These are phyloP conservation scores for Girardia tigrina DNA, from an alignment of 2,888 invertebrate species.

Conservation along the genomic window DNA sequence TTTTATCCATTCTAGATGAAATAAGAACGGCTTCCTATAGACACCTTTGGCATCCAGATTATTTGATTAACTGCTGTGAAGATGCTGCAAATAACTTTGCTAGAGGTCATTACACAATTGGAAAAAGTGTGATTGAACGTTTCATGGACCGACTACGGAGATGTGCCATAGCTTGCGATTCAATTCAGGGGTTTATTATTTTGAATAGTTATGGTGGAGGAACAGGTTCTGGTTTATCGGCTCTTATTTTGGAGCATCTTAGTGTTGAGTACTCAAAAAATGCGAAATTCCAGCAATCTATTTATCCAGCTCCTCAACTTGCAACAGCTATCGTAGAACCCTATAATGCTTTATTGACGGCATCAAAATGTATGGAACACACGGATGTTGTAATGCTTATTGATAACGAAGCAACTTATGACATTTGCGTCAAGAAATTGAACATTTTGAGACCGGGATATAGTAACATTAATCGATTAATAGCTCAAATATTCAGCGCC, in stretches of 20 bases:
- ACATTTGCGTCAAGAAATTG: slow-evolving; percentile 60
- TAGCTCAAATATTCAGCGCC: slow-evolving; percentile 63
- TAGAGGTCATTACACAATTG: slow-evolving; percentile 43
- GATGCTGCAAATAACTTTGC: slow-evolving; percentile 45
- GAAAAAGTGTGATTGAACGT: slow-evolving; percentile 42
- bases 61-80: slow-evolving; percentile 43
- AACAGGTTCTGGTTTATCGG: slow-evolving; percentile 42
- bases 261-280: slow-evolving; percentile 55
- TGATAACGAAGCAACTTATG: slow-evolving; percentile 46
- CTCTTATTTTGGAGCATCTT: slow-evolving; percentile 57
- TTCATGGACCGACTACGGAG: slow-evolving; percentile 49
- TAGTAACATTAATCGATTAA: slow-evolving; percentile 76
- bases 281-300: slow-evolving; percentile 47
- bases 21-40: slow-evolving; percentile 42
- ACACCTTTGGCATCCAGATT: slow-evolving; percentile 43
- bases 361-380: slow-evolving; percentile 79
- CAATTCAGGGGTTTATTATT: slow-evolving; percentile 61
- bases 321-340: slow-evolving; percentile 40
- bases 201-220: slow-evolving; percentile 52
- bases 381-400: slow-evolving; percentile 66
- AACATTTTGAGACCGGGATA: slow-evolving; percentile 71
- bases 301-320: slow-evolving; percentile 44
- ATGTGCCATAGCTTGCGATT: slow-evolving; percentile 42
- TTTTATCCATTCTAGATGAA: slow-evolving; percentile 41
- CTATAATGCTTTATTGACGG: slow-evolving; percentile 82